phyloP scores from a whole-genome alignment of 2,888 invertebrate species.

The Muscina levida region DNA sequence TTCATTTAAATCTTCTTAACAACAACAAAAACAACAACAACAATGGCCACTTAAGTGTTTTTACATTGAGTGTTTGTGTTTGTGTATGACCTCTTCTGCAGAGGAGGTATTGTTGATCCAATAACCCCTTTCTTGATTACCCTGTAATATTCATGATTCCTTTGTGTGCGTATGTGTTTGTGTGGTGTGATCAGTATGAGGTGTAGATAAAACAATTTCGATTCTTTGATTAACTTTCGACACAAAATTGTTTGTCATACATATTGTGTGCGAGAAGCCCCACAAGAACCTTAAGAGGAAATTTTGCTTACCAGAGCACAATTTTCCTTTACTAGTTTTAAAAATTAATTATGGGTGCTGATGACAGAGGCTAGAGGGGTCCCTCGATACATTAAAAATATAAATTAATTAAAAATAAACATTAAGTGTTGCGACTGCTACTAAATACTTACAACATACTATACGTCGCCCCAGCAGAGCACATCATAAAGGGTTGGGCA shows the following conservation, averaged over 20 bases:
- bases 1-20: constrained; percentile 52
- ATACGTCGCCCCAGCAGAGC: too few relatives aligned
- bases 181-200: background rate
- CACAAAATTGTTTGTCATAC: constrained; percentile 63
- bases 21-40: constrained; percentile 32
- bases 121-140: constrained; percentile 7
- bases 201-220: constrained; percentile 29
- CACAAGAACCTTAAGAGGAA: constrained; percentile 11
- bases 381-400: constrained; percentile 45
- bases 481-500: background rate
- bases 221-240: constrained; percentile 60
- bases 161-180: background rate
- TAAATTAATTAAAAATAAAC: constrained; percentile 62
- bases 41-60: constrained; percentile 48
- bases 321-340: background rate
- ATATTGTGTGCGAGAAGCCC: constrained; percentile 37
- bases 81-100: background rate
- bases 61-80: constrained; percentile 18
- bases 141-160: background rate
- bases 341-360: constrained; percentile 24
- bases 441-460: too few relatives aligned
- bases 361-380: constrained; percentile 8
- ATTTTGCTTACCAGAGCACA: constrained; percentile 7
- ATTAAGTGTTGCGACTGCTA: constrained; percentile 29
- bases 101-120: background rate